Evolutionary conservation across 1,140 invertebrate genomes (phyloP).

Genomic region (Panagrolaimus sp.): DNA sequence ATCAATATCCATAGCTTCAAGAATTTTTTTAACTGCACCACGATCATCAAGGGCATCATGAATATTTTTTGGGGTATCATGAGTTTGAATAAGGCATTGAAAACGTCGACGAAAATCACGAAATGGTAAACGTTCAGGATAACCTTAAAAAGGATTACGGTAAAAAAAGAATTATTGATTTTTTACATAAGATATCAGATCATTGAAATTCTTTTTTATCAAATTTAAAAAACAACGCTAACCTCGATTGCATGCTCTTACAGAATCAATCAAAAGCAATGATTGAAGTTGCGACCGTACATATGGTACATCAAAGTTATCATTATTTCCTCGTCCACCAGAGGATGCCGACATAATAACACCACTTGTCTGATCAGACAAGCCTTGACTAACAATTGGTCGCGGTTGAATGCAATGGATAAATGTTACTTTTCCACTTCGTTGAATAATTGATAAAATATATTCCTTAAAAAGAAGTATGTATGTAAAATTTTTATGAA

Average conservation of each 20-base stretch:
- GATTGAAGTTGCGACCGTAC: constrained; percentile 79
- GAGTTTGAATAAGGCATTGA: constrained; percentile 66
- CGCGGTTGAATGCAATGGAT: constrained; percentile 80
- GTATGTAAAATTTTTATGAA: too few relatives aligned
- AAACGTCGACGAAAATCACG: constrained; percentile 80
- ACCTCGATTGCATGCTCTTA: constrained; percentile 80
- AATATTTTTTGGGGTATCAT: constrained; percentile 48
- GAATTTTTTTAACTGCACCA: constrained; percentile 70
- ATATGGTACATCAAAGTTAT: constrained; percentile 77
- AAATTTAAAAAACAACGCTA: constrained; percentile 23
- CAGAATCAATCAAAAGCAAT: constrained; percentile 78
- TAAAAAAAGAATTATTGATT: background rate
- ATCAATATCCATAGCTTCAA: constrained; percentile 78
- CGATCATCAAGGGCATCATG: constrained; percentile 59
- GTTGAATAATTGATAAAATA: constrained; percentile 75
- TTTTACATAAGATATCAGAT: too few relatives aligned
- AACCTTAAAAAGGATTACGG: constrained; percentile 62
- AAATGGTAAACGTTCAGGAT: constrained; percentile 79
- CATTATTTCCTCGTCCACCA: constrained; percentile 58
- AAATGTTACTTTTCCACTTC: constrained; percentile 72
- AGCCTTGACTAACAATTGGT: constrained; percentile 64
- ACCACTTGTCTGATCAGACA: constrained; percentile 58
- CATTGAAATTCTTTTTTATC: too few relatives aligned
- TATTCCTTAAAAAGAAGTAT: constrained; percentile 67
- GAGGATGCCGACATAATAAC: constrained; percentile 4